phyloP scores from a whole-genome alignment of 2,113 vertebrate species.

The Spermophilus dauricus region DNA sequence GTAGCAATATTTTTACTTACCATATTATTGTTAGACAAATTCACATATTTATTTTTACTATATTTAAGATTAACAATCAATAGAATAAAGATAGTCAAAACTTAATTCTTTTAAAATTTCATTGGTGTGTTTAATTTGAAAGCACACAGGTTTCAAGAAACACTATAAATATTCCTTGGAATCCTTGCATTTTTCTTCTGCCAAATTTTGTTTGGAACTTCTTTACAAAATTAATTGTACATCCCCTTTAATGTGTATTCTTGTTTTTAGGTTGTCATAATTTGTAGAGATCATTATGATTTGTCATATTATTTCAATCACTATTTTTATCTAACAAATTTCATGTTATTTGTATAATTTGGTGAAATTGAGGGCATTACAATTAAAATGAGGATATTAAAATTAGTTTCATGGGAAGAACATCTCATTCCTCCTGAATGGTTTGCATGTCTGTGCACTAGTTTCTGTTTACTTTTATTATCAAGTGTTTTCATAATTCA shows the following conservation, averaged over 20 bases:
- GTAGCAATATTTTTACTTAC: conserved; percentile 1
- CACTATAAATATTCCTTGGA: conserved; percentile 40
- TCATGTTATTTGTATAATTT: conserved; percentile 28
- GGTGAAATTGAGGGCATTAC: not conserved
- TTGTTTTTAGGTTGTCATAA: conserved; percentile 63
- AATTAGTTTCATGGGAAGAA: conserved; percentile 1
- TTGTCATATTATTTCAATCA: not conserved
- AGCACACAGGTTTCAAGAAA: conserved; percentile 13
- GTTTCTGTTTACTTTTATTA: not conserved
- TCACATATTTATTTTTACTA: not conserved
- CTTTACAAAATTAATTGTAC: conserved; percentile 58
- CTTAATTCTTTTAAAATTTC: conserved; percentile 12
- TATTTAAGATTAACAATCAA: not conserved
- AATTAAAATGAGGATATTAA: not conserved
- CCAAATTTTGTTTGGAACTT: conserved; percentile 50
- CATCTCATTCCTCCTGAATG: not conserved
- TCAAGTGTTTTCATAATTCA: not conserved
- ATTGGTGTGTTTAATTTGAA: conserved; percentile 40
- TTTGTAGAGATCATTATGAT: conserved; percentile 56
- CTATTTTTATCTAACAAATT: conserved; percentile 11
- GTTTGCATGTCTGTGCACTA: not conserved
- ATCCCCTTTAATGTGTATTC: conserved; percentile 15
- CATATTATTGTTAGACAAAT: not conserved
- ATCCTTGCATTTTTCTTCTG: conserved; percentile 4
- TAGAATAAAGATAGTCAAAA: not conserved